A percentile compares a stretch with the other conserved stretches of the same genome.
These are phyloP conservation scores for Trichonephila clavipes DNA, from an alignment of 1,140 invertebrate genomes.

Conservation along the genomic window DNA sequence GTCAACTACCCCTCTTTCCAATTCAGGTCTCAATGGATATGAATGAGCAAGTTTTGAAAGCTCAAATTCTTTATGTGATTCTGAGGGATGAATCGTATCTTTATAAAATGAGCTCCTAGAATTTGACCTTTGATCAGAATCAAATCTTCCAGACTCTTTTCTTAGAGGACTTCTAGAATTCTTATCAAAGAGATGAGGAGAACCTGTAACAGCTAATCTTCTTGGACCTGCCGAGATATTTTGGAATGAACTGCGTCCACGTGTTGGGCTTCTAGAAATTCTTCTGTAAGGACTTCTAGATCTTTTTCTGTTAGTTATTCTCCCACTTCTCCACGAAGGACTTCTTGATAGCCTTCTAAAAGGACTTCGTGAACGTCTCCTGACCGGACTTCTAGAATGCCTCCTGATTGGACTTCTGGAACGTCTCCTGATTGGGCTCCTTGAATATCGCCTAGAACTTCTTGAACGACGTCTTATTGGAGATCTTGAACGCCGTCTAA, in stretches of 20 bases:
- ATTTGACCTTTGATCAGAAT: neutral
- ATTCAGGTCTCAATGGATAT: neutral
- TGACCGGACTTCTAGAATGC: conserved; percentile 22
- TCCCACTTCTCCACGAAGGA: neutral
- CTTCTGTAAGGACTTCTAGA: conserved; percentile 52
- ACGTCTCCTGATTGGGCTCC: conserved; percentile 19
- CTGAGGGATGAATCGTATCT: neutral
- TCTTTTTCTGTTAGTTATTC: conserved; percentile 22
- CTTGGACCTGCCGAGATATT: neutral
- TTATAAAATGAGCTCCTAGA: conserved; percentile 2
- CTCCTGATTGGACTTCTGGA: conserved; percentile 42
- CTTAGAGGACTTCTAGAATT: conserved; percentile 38
- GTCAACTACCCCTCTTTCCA: neutral
- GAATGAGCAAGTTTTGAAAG: neutral
- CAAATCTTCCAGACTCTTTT: neutral
- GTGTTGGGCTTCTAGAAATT: conserved; percentile 58
- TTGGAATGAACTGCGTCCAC: neutral
- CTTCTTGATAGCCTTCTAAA: conserved; percentile 36
- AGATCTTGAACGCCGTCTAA: conserved; percentile 23
- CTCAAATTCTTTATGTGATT: neutral
- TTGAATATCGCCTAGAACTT: conserved; percentile 43
- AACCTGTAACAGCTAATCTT: neutral
- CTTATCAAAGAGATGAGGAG: neutral
- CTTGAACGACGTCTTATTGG: conserved; percentile 24
- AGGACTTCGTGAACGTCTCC: conserved; percentile 39